phyloP scores from a whole-genome alignment of 2,888 invertebrate species.

The Heliconius ethilla region DNA sequence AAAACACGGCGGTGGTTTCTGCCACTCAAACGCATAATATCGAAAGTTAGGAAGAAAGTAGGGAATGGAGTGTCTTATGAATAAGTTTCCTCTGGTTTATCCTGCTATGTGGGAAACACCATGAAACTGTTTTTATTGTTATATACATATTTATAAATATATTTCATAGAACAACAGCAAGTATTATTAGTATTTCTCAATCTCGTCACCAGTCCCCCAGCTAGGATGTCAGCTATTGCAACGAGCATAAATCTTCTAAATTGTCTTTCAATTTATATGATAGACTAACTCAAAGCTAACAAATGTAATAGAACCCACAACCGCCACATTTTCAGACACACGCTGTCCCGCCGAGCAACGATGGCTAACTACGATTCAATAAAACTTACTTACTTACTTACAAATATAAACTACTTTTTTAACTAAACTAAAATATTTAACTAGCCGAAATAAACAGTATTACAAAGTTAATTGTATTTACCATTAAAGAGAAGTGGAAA shows the following conservation, averaged over 20 bases:
- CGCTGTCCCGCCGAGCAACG: too few species aligned
- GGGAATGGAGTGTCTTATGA: too few species aligned
- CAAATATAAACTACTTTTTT: too few species aligned
- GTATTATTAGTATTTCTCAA: background rate
- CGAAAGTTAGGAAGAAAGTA: too few species aligned
- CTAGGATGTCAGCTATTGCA: constrained; percentile 28
- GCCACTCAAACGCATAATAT: background rate
- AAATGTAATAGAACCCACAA: background rate
- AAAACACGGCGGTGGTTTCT: background rate
- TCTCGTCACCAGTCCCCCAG: constrained; percentile 14
- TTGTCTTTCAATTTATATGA: constrained; percentile 15
- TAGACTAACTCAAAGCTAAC: constrained; percentile 3
- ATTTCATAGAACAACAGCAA: background rate
- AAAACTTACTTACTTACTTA: too few species aligned
- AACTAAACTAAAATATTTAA: too few species aligned
- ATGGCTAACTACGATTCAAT: too few species aligned
- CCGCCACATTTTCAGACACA: too few species aligned
- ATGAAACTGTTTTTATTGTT: too few species aligned
- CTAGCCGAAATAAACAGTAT: background rate
- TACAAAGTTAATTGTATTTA: background rate
- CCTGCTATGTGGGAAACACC: too few species aligned
- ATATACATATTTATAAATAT: background rate
- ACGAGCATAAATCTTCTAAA: constrained; percentile 25
- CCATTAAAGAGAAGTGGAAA: background rate
- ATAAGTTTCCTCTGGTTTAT: too few species aligned